phyloP scores from a whole-genome alignment of 35 echinoderm and acorn worm species.

The Stichopus chloronotus region DNA sequence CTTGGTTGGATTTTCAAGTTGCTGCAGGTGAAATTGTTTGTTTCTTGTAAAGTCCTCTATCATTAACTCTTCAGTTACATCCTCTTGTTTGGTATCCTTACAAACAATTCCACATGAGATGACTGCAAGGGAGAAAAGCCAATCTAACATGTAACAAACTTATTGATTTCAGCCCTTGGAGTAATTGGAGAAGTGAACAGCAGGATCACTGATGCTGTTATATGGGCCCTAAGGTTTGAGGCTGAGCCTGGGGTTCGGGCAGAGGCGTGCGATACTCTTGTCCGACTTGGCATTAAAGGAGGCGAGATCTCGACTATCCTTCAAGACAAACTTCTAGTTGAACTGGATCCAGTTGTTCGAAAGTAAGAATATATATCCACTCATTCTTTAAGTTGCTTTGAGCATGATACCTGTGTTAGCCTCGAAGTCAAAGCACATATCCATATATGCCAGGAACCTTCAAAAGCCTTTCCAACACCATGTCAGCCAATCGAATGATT shows the following conservation, averaged over 20 bases:
- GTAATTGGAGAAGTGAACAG: constrained; percentile 78
- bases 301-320: constrained; percentile 82
- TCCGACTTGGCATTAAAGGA: constrained; percentile 74
- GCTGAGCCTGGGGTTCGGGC: constrained; percentile 86
- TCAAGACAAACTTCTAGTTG: constrained; percentile 95
- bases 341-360: constrained; percentile 85
- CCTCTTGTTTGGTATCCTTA: too few species aligned
- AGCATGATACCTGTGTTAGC: neutral
- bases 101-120: too few species aligned
- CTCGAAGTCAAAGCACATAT: too few species aligned
- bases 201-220: constrained; percentile 71
- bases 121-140: too few species aligned
- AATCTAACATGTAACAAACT: neutral
- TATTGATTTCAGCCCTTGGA: constrained; percentile 76
- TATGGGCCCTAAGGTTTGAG: constrained; percentile 96
- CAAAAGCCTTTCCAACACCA: too few species aligned
- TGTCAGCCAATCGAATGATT: too few species aligned
- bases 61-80: too few species aligned
- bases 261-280: constrained; percentile 79
- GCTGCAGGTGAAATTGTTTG: too few species aligned
- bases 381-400: neutral
- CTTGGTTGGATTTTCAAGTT: too few species aligned
- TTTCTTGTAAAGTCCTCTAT: too few species aligned
- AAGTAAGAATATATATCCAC: constrained; percentile 63
- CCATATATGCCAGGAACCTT: too few species aligned